These are phyloP conservation scores for Allygus modestus DNA, from an alignment of 2,888 invertebrate species.

Conservation along the genomic window DNA sequence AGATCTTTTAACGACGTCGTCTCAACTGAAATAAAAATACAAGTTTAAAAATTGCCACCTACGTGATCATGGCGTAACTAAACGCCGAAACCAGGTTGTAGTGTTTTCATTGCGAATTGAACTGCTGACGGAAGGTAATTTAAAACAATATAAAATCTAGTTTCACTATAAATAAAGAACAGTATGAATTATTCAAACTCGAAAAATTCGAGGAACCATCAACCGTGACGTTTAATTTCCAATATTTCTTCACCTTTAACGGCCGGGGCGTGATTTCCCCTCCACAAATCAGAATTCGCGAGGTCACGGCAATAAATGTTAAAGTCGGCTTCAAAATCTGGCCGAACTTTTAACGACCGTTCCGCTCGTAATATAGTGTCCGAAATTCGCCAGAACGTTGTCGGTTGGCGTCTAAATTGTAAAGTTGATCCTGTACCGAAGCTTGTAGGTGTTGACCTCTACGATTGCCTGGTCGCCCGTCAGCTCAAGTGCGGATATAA, in stretches of 20 bases:
- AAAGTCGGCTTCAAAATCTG: background rate
- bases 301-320: slow-evolving; percentile 13
- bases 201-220: background rate
- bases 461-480: background rate
- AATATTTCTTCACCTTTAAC: slow-evolving; percentile 7
- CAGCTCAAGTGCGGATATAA: slow-evolving; percentile 10
- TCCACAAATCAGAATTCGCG: background rate
- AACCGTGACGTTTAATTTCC: background rate
- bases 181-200: background rate
- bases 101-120: too few species aligned
- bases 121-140: too few species aligned
- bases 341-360: background rate
- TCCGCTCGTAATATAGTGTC: background rate
- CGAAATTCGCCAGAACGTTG: background rate
- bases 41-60: too few species aligned
- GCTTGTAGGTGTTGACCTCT: background rate
- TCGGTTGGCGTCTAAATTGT: background rate
- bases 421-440: background rate
- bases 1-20: too few species aligned
- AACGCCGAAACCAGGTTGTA: too few species aligned
- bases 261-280: background rate
- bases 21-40: too few species aligned
- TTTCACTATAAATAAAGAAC: too few species aligned
- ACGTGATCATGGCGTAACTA: too few species aligned
- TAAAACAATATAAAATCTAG: too few species aligned